Base-by-base conservation (phyloP, 92 coral and sea anemone species). In the Siderastrea siderea region DNA sequence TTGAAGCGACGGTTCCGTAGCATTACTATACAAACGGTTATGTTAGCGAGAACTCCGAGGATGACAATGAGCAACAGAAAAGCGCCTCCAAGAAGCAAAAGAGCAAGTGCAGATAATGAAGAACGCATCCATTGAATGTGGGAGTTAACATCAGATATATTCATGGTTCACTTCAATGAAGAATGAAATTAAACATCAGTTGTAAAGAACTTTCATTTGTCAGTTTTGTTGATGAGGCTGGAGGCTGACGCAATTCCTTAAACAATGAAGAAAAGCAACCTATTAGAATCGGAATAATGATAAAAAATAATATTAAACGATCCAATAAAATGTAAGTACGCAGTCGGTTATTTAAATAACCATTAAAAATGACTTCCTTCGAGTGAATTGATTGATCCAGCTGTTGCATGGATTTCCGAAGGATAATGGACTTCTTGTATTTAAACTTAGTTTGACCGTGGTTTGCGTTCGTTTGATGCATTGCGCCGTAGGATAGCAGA, bases 21-120 rank as follows among this genome's bases (percentile, higher is more conserved):
- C 80, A 83, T 58, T 15, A 73, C 79, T 11, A 59, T n/a, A 16
- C 87, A 83, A 6, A 83, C 81, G n/a, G 70, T 47, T 11, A 83
- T 9, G 59, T 73, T 83, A 44, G 87, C 87, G 3, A 51, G 13
- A 60, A 83, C 8, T 17, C 87, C 87, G 46, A 45, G 0, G 45
- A 83, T 47, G 26, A 83, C 9, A n/a, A 83, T 71, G 14, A 14
- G 8, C 11, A 52, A 19, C 11, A 79, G 58, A 48, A 49, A 50
- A 5, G 44, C 1, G 4, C 17, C 1, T 9, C 2, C 71, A 19
- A 79, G 43, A 64, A 79, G 8, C 3, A 9, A 0, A 4, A 7
- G 17, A 10, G 59, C 47, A 46, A 63, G 4, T 47, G 4, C 6
- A 48, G 62, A 11, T 48, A 79, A 38, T 60, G 2, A 5, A n/a